Evolutionary conservation across 2,888 invertebrate genomes (phyloP), one percentile per base, ranked within the genome.

Genomic region (Laothoe populi): DNA sequence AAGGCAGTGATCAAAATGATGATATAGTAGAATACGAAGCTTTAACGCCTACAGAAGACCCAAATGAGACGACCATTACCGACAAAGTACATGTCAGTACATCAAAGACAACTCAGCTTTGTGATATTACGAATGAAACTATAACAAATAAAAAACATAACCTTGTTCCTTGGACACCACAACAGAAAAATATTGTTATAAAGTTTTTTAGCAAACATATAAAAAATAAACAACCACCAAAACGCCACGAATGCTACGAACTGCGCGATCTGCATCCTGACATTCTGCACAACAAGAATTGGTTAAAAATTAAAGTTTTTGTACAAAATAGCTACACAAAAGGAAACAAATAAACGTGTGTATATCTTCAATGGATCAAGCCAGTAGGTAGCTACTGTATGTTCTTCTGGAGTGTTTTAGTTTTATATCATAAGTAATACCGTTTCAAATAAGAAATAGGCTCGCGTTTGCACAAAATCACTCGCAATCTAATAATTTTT

Each of bases 1-100:
- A 70, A 44, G 72, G 72, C 48, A 64, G 68, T 58, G 76, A 74
- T 38, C 11, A 38, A 10, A 11, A 2, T 38, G 38, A 38, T 38
- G 38, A 38, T 38, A 10, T 38, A 38, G 11, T 38, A 10, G 5
- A 38, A 38, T 38, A 38, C 38, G 38, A 38, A 7, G 38, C 38
- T 38, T 2, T 11, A 38, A 7, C 11, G 11, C 11, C 11, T 10
- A 38, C 38, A 7, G 38, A 38, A 38, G 11, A 11, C 1, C 2
- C 38, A 38, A 38, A 38, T 38, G 38, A 38, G 11, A 38, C 38
- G 38, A 11, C 7, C 38, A 10, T 38, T 11, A 38, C 38, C 7
- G 38, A 26, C 26, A 5, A 26, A 4, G 26, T 26, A 26, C 26
- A 26, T 26, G 26, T 26, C 5, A 26, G 26, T 26, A 4, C 26